Evolutionary conservation across 2,888 invertebrate genomes (phyloP).

Genomic region (Philaethria dido): DNA sequence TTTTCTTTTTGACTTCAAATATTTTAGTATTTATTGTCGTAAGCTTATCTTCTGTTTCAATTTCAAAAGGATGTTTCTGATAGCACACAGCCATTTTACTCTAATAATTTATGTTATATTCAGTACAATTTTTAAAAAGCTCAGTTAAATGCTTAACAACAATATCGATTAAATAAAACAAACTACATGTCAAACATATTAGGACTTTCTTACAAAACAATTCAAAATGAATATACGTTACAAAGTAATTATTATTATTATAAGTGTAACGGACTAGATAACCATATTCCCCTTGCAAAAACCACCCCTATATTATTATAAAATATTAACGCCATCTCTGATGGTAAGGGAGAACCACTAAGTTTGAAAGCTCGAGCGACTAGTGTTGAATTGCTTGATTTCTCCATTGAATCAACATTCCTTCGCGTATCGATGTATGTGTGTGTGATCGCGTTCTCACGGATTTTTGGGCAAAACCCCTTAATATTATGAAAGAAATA

Average conservation of each 20-base stretch:
- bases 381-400: slow-evolving; percentile 77
- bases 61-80: slow-evolving; percentile 79
- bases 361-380: slow-evolving; percentile 72
- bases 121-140: slow-evolving; percentile 11
- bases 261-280: slow-evolving; percentile 40
- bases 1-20: slow-evolving; percentile 93
- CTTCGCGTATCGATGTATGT: slow-evolving; percentile 76
- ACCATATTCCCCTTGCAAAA: slow-evolving; percentile 45
- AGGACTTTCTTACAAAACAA: not conserved
- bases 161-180: slow-evolving; percentile 49
- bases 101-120: slow-evolving; percentile 30
- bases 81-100: slow-evolving; percentile 65
- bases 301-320: slow-evolving; percentile 54
- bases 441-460: slow-evolving; percentile 76
- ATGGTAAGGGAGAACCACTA: slow-evolving; percentile 55
- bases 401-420: slow-evolving; percentile 84
- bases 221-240: slow-evolving; percentile 33
- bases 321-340: slow-evolving; percentile 69
- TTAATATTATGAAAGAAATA: slow-evolving; percentile 63
- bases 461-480: slow-evolving; percentile 51
- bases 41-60: slow-evolving; percentile 80
- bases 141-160: slow-evolving; percentile 2
- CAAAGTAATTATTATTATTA: slow-evolving; percentile 38
- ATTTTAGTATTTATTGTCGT: slow-evolving; percentile 89
- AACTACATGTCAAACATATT: slow-evolving; percentile 2